phyloP scores from a whole-genome alignment of 2,113 vertebrate species.

The Egretta garzetta region DNA sequence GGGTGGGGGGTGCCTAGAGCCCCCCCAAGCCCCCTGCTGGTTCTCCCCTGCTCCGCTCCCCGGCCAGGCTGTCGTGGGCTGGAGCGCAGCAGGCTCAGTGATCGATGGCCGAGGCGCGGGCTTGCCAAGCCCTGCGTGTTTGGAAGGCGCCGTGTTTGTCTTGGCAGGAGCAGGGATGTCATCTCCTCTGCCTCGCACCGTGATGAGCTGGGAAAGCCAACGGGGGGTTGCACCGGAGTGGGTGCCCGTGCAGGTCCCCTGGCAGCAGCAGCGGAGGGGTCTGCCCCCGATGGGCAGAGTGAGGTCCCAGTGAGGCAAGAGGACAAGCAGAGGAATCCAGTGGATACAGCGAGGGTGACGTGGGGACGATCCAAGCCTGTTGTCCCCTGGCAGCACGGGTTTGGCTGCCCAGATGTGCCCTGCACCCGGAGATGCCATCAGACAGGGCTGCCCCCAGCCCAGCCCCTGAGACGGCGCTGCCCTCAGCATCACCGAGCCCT shows the following conservation, averaged over 20 bases:
- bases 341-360: fast-evolving
- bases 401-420: not conserved
- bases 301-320: fast-evolving
- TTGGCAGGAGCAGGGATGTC: conserved; percentile 56
- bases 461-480: fast-evolving
- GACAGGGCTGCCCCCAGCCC: not conserved
- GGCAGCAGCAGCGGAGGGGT: not conserved
- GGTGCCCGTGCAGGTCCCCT: not conserved
- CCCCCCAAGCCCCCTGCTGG: fast-evolving
- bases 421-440: not conserved
- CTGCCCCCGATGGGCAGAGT: not conserved
- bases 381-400: not conserved
- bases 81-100: not conserved
- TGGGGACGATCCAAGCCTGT: not conserved
- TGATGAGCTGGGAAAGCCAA: conserved; percentile 47
- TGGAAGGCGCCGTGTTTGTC: conserved; percentile 55
- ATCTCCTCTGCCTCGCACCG: not conserved
- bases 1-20: fast-evolving
- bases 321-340: not conserved
- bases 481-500: fast-evolving
- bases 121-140: conserved; percentile 59
- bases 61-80: not conserved
- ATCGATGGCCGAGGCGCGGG: conserved; percentile 21
- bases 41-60: not conserved
- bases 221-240: not conserved